Percentiles rank a stretch among this genome's conserved stretches.
These are phyloP conservation scores for Autographa pulchrina DNA, from an alignment of 2,888 invertebrate species.

Conservation along the genomic window DNA sequence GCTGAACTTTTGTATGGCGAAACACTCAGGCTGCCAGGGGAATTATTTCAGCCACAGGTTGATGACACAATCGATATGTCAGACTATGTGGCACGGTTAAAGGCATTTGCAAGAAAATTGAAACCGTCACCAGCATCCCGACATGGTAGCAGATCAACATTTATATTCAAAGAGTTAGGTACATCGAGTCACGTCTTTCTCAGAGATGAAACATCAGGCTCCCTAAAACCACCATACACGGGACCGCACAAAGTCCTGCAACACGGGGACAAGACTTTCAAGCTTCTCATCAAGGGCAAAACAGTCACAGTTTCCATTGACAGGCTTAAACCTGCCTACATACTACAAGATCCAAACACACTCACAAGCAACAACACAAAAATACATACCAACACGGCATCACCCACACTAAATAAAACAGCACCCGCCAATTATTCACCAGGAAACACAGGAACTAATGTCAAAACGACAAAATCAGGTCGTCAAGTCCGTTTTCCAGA, in stretches of 20 bases:
- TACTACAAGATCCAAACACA: neutral
- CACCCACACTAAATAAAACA: no score
- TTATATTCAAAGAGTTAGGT: neutral
- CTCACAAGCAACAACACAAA: no score
- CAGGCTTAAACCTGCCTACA: slow-evolving; percentile 1
- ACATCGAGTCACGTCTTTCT: neutral
- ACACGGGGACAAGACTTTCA: neutral
- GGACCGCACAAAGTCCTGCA: slow-evolving; percentile 1
- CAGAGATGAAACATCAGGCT: neutral
- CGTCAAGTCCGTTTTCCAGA: no score
- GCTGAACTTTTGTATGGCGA: no score
- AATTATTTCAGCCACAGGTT: neutral
- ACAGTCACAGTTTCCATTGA: neutral
- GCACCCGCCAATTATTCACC: no score
- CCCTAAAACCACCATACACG: neutral
- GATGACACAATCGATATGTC: neutral
- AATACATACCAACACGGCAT: no score
- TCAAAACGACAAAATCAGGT: no score
- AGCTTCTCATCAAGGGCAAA: neutral
- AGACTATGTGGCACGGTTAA: neutral
- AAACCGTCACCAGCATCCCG: neutral
- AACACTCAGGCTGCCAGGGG: neutral
- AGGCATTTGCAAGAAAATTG: neutral
- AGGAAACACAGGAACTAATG: no score
- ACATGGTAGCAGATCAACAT: neutral